phyloP scores from a whole-genome alignment of 2,888 invertebrate genomes.

The Orthosia cruda region DNA sequence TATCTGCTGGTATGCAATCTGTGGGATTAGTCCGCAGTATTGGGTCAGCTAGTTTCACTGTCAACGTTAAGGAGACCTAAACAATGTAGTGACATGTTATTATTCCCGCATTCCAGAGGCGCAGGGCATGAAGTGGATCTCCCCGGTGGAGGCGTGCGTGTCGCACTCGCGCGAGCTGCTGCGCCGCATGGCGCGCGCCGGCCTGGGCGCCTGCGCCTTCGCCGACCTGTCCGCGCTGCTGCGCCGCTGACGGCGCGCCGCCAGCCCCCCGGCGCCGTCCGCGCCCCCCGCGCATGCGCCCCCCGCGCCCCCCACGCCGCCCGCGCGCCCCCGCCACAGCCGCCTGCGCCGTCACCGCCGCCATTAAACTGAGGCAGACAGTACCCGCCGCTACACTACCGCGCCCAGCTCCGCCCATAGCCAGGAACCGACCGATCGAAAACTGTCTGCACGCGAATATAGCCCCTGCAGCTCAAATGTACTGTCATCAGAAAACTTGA shows the following conservation, averaged over 20 bases:
- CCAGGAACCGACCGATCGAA: not conserved
- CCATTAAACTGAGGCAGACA: not conserved
- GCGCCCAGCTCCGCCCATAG: not conserved
- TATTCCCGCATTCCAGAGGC: conserved; percentile 93
- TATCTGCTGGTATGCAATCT: no score
- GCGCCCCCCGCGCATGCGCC: conserved; percentile 32
- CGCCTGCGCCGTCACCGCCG: not conserved
- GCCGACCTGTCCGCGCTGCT: conserved; percentile 97
- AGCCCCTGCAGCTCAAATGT: no score
- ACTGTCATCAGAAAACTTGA: no score
- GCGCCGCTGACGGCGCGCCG: conserved; percentile 91
- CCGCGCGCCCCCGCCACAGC: conserved; percentile 13
- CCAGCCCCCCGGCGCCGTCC: conserved; percentile 76
- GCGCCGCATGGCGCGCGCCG: conserved; percentile 97
- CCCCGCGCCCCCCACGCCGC: conserved; percentile 29
- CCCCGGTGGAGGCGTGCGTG: conserved; percentile 98
- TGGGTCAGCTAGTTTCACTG: no score
- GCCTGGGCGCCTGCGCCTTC: conserved; percentile 98
- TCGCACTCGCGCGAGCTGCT: conserved; percentile 97
- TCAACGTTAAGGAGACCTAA: no score
- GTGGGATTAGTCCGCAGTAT: no score
- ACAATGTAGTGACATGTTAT: no score
- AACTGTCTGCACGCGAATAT: not conserved
- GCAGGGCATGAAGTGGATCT: conserved; percentile 97
- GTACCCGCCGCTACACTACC: not conserved